Evolutionary conservation across 2,113 vertebrate species (phyloP), one percentile per base, ranked within the genome.

Genomic region (Ptychochromis oligacanthus): DNA sequence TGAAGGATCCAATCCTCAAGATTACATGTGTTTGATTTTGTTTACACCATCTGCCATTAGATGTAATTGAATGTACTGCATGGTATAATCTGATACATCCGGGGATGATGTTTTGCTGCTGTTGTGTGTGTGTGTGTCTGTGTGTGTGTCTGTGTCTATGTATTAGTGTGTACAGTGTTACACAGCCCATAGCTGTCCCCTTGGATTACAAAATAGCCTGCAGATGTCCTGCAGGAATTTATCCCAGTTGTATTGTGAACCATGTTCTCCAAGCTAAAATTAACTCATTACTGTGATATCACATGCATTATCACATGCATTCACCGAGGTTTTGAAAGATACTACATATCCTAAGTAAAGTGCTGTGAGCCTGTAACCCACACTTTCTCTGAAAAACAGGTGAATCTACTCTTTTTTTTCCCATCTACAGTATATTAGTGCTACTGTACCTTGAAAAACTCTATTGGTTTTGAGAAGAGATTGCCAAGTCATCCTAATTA

Each of bases 1-100:
- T 80, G 86, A 89, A 87, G 89, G 75, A 87, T 94, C 86, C 88
- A 92, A 83, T 92, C 88, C 90, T 83, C 20, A 10, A 94, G 92
- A 94, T 95, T 94, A 94, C 82, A 67, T 65, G 87, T 65, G 79
- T 92, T 89, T 92, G 87, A 90, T 92, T 93, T 91, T 88, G 89
- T 92, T 91, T 84, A 88, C 85, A 85, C 92, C 93, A 93, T 95
- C 94, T 95, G 93, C 89, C 91, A 85, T 82, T 85, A 82, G 40
- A 82, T 92, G 85, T 93, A 94, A 94, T 94, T 94, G 91, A 95
- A 94, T 93, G 89, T 84, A 89, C 84, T 61, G 88, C 89, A 77
- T 80, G 79, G 34, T 84, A 91, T 93, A 93, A 94, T 93, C 91
- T 88, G 87, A 92, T 93, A 90, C 79, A 90, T 88, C 85, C 49